These are phyloP conservation scores for Eulemur rufifrons DNA, from an alignment of 2,113 vertebrate species.

Conservation along the genomic window DNA sequence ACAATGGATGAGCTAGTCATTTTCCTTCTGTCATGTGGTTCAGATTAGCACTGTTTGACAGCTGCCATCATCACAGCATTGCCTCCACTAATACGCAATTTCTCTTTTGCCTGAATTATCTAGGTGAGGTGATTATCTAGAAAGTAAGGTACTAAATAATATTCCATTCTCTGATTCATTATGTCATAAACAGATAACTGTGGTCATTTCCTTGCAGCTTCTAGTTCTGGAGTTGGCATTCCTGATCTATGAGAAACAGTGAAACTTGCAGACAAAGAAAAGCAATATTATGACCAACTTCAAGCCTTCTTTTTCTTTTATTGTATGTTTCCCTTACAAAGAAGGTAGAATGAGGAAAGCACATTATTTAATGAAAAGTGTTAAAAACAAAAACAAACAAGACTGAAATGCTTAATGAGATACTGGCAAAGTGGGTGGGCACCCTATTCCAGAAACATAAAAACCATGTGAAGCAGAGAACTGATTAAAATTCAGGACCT, in stretches of 20 bases:
- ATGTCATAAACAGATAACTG: not conserved
- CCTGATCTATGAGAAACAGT: not conserved
- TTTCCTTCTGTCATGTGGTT: conserved; percentile 74
- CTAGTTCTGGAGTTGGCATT: not conserved
- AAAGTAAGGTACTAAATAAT: conserved; percentile 43
- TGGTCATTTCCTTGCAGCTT: not conserved
- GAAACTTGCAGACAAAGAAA: not conserved
- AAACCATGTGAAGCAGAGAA: not conserved
- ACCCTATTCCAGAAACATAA: not conserved
- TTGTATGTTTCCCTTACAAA: not conserved
- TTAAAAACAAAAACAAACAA: no score
- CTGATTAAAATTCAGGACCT: not conserved
- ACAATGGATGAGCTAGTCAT: conserved; percentile 42
- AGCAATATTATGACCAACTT: not conserved
- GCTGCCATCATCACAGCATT: conserved; percentile 64
- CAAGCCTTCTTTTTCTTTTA: not conserved
- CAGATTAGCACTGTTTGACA: conserved; percentile 62
- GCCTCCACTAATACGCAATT: conserved; percentile 57
- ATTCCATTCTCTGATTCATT: conserved; percentile 45
- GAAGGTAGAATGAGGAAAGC: not conserved
- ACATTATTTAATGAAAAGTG: not conserved
- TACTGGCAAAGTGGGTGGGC: not conserved
- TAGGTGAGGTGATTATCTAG: conserved; percentile 46
- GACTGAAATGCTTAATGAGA: not conserved
- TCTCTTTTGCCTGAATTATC: conserved; percentile 69